Percentiles rank a stretch among this genome's conserved stretches.
Conservation (phyloP, 2,888 invertebrate genomes). For the Neoascia interrupta region DNA sequence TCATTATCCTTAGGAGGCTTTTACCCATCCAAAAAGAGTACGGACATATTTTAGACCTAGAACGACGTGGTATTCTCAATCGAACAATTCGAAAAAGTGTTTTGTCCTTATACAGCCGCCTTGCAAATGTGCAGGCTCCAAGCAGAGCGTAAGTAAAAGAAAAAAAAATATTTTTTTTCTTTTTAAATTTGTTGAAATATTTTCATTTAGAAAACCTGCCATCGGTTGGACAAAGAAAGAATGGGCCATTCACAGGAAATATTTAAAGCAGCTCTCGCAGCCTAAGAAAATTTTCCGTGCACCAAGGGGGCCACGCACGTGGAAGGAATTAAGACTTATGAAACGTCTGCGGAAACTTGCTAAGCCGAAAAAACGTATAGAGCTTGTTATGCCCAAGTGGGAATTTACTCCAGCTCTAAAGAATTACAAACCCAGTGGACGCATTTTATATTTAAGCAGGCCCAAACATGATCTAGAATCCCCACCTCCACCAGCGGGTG, state of each 20-base stretch:
- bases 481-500: conserved; percentile 58
- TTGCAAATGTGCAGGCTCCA: conserved; percentile 74
- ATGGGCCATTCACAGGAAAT: conserved; percentile 72
- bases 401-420: conserved; percentile 70
- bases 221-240: conserved; percentile 72
- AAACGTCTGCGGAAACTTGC: conserved; percentile 72
- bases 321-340: conserved; percentile 61
- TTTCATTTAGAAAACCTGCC: conserved; percentile 71
- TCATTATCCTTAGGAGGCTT: conserved; percentile 36
- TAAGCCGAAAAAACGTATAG: conserved; percentile 68
- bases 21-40: not conserved
- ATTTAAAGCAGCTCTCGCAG: conserved; percentile 73
- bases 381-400: conserved; percentile 71
- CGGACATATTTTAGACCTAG: not conserved
- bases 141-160: not conserved
- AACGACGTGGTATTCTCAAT: conserved; percentile 72
- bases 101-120: conserved; percentile 76
- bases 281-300: conserved; percentile 73
- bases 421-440: conserved; percentile 67
- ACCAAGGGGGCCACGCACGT: conserved; percentile 42
- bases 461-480: conserved; percentile 49
- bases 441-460: conserved; percentile 53
- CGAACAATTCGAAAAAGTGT: conserved; percentile 75
- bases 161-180: not conserved
- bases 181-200: too few species aligned